Conservation (phyloP, 2,113 vertebrate species). For the Argyrosomus japonicus region DNA sequence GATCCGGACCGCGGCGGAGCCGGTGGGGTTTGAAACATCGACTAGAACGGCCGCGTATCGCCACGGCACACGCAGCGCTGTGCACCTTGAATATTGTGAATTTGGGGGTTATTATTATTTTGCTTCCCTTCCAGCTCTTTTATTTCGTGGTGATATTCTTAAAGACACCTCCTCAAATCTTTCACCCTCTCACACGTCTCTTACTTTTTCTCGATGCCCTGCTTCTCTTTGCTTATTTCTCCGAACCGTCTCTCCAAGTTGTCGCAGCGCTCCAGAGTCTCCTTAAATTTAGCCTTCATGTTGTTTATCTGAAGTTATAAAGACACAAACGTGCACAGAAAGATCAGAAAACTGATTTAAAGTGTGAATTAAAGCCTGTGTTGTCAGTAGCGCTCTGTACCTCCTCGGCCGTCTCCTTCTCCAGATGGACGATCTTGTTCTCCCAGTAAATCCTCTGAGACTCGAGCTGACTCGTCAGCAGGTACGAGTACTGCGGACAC, state of each 20-base stretch:
- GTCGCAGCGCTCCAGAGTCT: slow-evolving; percentile 98
- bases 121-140: no score
- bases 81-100: no score
- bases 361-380: background rate
- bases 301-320: slow-evolving; percentile 91
- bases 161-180: no score
- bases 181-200: slow-evolving; percentile 42
- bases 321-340: accelerated
- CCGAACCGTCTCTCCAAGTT: slow-evolving; percentile 92
- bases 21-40: no score
- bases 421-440: slow-evolving; percentile 97
- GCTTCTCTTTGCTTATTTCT: slow-evolving; percentile 94
- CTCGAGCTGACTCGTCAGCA: slow-evolving; percentile 97
- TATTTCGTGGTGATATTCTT: no score
- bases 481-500: slow-evolving; percentile 91
- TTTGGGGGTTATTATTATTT: no score
- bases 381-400: slow-evolving; percentile 73
- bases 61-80: no score
- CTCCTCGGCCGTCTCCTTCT: slow-evolving; percentile 97
- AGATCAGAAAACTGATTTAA: background rate
- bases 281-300: slow-evolving; percentile 99
- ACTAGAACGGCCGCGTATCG: no score
- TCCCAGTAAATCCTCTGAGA: slow-evolving; percentile 99
- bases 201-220: slow-evolving; percentile 94
- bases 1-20: no score